Evolutionary conservation across 1,140 invertebrate genomes (phyloP).

Genomic region (Leptonema lineaticorne): DNA sequence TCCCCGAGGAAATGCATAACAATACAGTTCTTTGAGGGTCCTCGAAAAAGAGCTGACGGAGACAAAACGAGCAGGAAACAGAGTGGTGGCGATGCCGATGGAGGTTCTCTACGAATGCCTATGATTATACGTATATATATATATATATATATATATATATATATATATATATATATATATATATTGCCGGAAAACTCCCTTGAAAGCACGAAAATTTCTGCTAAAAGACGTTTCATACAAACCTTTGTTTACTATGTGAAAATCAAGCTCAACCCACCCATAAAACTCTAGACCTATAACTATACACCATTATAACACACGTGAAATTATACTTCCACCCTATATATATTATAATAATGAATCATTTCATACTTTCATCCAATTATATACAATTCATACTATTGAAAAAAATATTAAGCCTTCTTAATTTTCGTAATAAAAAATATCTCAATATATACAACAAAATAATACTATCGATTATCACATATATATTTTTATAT

Average conservation of each 20-base stretch:
- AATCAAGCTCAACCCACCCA: not conserved
- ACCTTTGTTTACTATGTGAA: constrained; percentile 18
- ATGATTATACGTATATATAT: no score
- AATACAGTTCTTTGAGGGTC: constrained; percentile 20
- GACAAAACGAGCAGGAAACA: constrained; percentile 21
- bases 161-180: constrained; percentile 20
- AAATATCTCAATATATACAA: no score
- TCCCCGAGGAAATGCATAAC: constrained; percentile 29
- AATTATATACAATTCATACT: no score
- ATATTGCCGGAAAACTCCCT: constrained; percentile 24
- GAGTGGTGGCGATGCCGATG: not conserved
- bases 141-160: constrained; percentile 22
- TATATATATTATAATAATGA: no score
- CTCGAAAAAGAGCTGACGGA: constrained; percentile 37
- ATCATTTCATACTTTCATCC: no score
- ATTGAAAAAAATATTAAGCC: no score
- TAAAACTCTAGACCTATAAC: no score
- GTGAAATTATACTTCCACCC: no score
- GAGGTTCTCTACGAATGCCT: not conserved
- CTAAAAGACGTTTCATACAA: constrained; percentile 9
- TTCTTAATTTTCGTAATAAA: no score
- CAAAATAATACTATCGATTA: no score
- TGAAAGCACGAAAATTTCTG: constrained; percentile 17
- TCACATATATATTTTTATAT: no score
- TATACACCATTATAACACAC: no score